Percentiles rank a stretch among this genome's conserved stretches.
phyloP scores from a whole-genome alignment of 1,140 invertebrate genomes.

The Rhizoglyphus robini region DNA sequence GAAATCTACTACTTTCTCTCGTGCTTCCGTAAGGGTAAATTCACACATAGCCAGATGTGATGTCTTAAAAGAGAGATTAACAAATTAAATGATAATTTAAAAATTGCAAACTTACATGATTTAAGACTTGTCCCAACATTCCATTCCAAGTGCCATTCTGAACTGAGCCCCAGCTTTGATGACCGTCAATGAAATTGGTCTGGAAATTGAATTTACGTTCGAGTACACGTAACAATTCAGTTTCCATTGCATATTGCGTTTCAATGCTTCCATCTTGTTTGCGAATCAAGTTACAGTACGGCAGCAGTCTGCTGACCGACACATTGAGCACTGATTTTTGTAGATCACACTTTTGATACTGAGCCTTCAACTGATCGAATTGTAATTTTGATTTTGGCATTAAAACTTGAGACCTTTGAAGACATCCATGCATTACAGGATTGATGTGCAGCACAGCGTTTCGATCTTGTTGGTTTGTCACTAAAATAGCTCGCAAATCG shows the following conservation, averaged over 20 bases:
- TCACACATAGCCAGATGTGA: constrained; percentile 9
- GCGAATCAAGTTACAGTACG: background rate
- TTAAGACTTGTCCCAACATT: background rate
- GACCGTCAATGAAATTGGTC: background rate
- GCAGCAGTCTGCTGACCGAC: background rate
- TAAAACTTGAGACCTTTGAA: background rate
- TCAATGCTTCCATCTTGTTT: background rate
- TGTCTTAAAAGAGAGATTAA: background rate
- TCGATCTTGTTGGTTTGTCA: background rate
- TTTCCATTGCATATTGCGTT: background rate
- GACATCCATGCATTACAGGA: background rate
- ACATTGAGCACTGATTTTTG: background rate
- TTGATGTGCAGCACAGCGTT: background rate
- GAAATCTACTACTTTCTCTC: background rate
- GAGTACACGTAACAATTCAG: background rate
- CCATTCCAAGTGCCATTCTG: background rate
- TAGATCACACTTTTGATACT: background rate
- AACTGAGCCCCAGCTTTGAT: background rate
- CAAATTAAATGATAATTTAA: background rate
- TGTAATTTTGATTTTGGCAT: background rate
- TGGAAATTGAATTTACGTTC: background rate
- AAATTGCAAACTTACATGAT: background rate
- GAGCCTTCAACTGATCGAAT: background rate
- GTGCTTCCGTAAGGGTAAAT: background rate
- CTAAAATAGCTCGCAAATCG: background rate